phyloP scores from a whole-genome alignment of 2,113 vertebrate species.

The Melanerpes formicivorus region DNA sequence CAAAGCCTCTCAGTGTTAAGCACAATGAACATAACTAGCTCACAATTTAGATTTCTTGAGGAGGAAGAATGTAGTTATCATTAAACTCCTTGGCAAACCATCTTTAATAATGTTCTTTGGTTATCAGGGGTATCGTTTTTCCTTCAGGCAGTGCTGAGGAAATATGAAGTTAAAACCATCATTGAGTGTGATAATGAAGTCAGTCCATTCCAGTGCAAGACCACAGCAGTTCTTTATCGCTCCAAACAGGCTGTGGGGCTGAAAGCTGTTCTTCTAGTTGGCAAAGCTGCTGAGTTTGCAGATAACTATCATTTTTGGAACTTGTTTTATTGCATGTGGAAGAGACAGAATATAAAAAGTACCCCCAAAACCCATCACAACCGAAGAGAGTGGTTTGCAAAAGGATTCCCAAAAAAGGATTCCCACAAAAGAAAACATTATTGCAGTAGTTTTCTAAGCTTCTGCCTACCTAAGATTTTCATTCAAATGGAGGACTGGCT shows the following conservation, averaged over 20 bases:
- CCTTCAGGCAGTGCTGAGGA: constrained; percentile 69
- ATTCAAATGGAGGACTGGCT: not conserved
- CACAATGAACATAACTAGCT: constrained; percentile 39
- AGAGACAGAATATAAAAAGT: constrained; percentile 13
- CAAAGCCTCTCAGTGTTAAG: not conserved
- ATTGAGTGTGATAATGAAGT: constrained; percentile 71
- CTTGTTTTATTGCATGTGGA: not conserved
- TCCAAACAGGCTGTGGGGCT: constrained; percentile 33
- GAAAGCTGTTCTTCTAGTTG: constrained; percentile 48
- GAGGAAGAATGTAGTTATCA: constrained; percentile 71
- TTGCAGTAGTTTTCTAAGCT: not conserved
- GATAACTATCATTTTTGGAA: constrained; percentile 48
- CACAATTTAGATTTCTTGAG: constrained; percentile 62
- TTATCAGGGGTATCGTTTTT: constrained; percentile 69
- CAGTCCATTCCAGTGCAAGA: constrained; percentile 60
- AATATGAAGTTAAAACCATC: constrained; percentile 65
- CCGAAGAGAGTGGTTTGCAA: not conserved
- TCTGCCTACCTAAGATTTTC: not conserved
- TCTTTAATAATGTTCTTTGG: constrained; percentile 71
- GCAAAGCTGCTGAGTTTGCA: constrained; percentile 67
- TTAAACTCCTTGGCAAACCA: constrained; percentile 69
- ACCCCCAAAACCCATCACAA: not conserved
- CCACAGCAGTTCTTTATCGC: constrained; percentile 63
- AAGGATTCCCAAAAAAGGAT: constrained; percentile 13
- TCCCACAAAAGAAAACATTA: not conserved